Percentiles rank a stretch among this genome's conserved stretches.
Evolutionary conservation across 2,797 vertebrate species (phyloP).

Genomic region (Chiloscyllium punctatum): DNA sequence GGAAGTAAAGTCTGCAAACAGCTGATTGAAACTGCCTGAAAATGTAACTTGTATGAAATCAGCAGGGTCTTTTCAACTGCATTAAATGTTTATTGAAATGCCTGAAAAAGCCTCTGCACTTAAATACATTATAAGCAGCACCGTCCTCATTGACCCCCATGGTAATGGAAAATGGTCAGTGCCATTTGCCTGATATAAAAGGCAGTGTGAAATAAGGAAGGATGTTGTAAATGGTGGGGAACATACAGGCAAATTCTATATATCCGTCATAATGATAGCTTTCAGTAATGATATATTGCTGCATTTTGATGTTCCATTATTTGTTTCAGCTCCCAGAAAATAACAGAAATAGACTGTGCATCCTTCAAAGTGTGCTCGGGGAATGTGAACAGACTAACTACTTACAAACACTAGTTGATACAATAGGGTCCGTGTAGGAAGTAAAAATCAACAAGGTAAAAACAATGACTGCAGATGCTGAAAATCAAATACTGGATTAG

Average conservation of each 20-base stretch:
- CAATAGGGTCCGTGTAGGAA: neutral
- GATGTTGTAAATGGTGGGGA: neutral
- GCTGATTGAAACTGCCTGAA: neutral
- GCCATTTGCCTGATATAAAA: neutral
- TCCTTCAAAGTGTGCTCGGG: neutral
- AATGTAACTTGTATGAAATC: neutral
- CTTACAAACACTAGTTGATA: neutral
- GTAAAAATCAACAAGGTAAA: no score
- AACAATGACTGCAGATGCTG: no score
- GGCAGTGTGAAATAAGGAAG: neutral
- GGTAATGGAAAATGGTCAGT: neutral
- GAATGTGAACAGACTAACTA: neutral
- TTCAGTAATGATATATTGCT: neutral
- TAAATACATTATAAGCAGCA: neutral
- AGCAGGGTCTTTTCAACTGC: neutral
- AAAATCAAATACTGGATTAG: no score
- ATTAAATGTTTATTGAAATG: neutral
- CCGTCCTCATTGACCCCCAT: neutral
- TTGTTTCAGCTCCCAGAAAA: neutral
- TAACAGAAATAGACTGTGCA: neutral
- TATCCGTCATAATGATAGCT: neutral
- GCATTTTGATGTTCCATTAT: neutral
- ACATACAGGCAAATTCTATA: neutral
- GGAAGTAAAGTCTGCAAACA: neutral
- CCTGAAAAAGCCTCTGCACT: neutral